Conservation (phyloP, 2,797 vertebrate genomes). For the Naso thynnoides region DNA sequence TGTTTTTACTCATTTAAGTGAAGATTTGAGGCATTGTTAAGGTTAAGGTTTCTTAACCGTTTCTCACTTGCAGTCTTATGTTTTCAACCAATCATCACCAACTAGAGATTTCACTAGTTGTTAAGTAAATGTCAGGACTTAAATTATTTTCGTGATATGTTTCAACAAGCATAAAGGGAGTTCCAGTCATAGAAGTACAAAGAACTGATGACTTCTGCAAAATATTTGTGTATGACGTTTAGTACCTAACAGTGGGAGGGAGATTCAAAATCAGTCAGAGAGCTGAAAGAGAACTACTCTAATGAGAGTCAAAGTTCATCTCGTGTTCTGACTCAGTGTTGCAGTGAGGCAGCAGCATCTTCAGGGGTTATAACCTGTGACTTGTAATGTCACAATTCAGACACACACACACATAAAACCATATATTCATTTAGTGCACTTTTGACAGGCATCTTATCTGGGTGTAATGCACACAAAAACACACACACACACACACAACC, state of each 20-base stretch:
- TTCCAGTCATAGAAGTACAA: not conserved
- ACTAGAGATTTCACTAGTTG: not conserved
- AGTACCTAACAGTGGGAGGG: not conserved
- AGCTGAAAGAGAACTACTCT: conserved; percentile 21
- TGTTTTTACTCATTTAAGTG: not conserved
- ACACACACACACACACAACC: not conserved
- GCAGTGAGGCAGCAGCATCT: conserved; percentile 27
- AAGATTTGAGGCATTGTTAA: not conserved
- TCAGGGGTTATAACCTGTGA: conserved; percentile 62
- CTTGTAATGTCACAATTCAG: conserved; percentile 7
- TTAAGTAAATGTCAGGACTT: not conserved
- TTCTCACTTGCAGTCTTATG: not conserved
- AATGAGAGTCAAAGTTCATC: conserved; percentile 40
- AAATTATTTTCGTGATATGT: not conserved
- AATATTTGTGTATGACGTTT: not conserved
- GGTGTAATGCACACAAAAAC: not conserved
- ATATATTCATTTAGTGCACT: not conserved
- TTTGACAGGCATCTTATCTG: not conserved
- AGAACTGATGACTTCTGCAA: not conserved
- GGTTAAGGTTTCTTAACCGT: not conserved
- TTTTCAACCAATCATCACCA: not conserved
- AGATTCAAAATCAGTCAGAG: conserved; percentile 23
- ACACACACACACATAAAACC: conserved; percentile 1
- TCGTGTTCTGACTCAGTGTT: conserved; percentile 41
- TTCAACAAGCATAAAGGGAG: not conserved